Evolutionary conservation across 2,888 invertebrate genomes (phyloP), one percentile per base, ranked within the genome.

Genomic region (Aphrophora alni): DNA sequence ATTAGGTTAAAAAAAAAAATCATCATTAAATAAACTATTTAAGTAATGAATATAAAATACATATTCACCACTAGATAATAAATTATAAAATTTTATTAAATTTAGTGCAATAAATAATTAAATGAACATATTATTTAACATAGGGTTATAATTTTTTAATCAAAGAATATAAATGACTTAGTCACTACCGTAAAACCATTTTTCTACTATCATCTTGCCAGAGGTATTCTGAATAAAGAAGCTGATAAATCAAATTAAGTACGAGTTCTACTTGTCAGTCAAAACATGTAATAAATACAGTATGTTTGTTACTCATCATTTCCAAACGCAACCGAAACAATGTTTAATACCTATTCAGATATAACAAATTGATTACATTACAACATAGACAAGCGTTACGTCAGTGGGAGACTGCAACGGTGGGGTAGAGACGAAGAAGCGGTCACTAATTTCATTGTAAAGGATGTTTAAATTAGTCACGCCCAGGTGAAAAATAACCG

Each of bases 391-490:
- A 59, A 59, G 59, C 59, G 59, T 59, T 59, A 59, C 59, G 5
- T 0, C 59, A 21, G 59, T 21, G 21, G 59, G 59, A 59, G 59
- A 59, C 59, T 59, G 59, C 59, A 59, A 59, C 21, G 59, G 59
- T 59, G 59, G 59, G 59, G 59, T 14, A 59, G 59, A 21, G 59
- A 59, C 59, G 59, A 59, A 59, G 59, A 59, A 59, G 59, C 59
- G 59, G 59, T 59, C 21, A 59, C 59, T 59, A 59, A 59, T 59
- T 59, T 59, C 74, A 74, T 72, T 79, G 72, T 79, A 79, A 79
- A 79, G 73, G 78, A 79, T 79, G 78, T 79, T 79, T 79, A 68
- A 79, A 79, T 79, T 79, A 79, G 78, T 44, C 74, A 74, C 78
- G 78, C 59, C 59, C 59, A 21, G 59, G 21, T 59, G 59, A 59